Evolutionary conservation across 2,797 vertebrate species (phyloP).

Genomic region (Hapalemur alaotrensis): DNA sequence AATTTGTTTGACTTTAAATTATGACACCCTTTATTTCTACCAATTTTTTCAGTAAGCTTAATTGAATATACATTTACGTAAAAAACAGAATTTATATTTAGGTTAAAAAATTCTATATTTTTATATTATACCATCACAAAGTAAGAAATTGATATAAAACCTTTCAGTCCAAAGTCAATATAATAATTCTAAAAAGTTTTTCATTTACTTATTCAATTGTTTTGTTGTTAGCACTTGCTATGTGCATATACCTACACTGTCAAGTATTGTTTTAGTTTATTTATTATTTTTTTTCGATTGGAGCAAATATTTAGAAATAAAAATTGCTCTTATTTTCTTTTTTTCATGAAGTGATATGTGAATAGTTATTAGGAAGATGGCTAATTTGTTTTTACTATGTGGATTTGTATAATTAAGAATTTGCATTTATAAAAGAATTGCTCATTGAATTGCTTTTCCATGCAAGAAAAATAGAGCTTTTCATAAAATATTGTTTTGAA

Average conservation of each 20-base stretch:
- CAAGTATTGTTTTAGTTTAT: background rate
- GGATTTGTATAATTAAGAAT: background rate
- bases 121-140: background rate
- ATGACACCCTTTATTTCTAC: background rate
- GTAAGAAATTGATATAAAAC: background rate
- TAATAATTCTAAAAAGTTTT: background rate
- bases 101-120: background rate
- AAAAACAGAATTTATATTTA: background rate
- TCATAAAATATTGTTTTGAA: slow-evolving; percentile 12
- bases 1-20: background rate
- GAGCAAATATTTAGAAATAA: background rate
- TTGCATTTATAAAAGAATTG: background rate
- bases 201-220: background rate
- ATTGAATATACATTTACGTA: background rate
- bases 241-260: background rate
- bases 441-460: background rate
- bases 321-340: background rate
- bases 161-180: background rate
- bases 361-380: background rate
- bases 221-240: background rate
- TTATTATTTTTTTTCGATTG: background rate
- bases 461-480: background rate
- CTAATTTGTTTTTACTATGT: background rate
- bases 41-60: background rate
- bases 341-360: background rate